Evolutionary conservation across 2,888 invertebrate genomes (phyloP).

Genomic region (Chloroclysta siterata): DNA sequence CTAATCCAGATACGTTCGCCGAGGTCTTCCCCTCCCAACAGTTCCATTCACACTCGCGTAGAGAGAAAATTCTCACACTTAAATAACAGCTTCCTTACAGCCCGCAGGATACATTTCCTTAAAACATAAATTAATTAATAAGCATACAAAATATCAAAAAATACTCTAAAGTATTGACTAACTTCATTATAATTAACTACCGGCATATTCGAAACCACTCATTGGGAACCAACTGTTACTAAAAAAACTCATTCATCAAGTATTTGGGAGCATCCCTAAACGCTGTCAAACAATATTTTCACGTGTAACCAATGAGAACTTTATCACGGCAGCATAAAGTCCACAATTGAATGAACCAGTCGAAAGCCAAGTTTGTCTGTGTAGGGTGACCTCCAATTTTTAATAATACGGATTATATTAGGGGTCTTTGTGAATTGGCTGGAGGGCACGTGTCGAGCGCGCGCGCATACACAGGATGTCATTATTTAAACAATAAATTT

Average conservation of each 20-base stretch:
- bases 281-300: conserved; percentile 5
- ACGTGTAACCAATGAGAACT: conserved; percentile 7
- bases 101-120: conserved; percentile 51
- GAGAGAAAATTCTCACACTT: no score
- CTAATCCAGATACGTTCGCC: no score
- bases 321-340: conserved; percentile 12
- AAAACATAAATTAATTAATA: conserved; percentile 27
- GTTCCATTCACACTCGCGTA: no score
- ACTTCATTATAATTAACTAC: conserved; percentile 53
- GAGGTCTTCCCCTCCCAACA: no score
- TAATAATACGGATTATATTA: conserved; percentile 34
- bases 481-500: conserved; percentile 78
- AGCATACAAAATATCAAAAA: conserved; percentile 17
- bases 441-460: conserved; percentile 58
- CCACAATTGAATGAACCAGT: conserved; percentile 10
- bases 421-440: conserved; percentile 39
- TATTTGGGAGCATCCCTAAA: conserved; percentile 38
- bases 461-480: conserved; percentile 59
- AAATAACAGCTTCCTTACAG: conserved; percentile 34
- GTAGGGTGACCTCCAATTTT: conserved; percentile 42
- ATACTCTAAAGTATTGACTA: conserved; percentile 52
- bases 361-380: conserved; percentile 8
- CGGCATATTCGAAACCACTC: conserved; percentile 46
- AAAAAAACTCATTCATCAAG: conserved; percentile 56
- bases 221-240: conserved; percentile 50